These are phyloP conservation scores for Pseudochaenichthys georgianus DNA, from an alignment of 2,797 vertebrate species.

Conservation along the genomic window DNA sequence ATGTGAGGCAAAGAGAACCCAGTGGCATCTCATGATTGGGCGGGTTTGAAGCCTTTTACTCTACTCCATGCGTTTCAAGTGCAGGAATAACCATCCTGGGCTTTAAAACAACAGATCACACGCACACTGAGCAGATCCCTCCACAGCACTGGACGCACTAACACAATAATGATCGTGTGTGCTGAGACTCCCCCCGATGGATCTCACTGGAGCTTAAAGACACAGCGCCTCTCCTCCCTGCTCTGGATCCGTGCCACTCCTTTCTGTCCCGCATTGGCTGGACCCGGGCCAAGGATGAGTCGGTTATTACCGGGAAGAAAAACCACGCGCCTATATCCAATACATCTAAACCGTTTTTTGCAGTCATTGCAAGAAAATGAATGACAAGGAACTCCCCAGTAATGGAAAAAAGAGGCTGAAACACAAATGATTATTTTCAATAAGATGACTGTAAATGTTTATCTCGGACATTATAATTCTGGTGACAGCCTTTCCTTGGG, in stretches of 20 bases:
- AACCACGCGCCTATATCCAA: constrained; percentile 19
- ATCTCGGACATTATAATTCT: background rate
- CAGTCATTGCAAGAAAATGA: background rate
- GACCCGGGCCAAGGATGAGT: constrained; percentile 75
- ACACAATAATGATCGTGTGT: constrained; percentile 47
- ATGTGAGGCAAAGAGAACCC: constrained; percentile 62
- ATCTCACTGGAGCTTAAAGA: constrained; percentile 71
- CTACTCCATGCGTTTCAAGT: constrained; percentile 49
- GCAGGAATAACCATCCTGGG: constrained; percentile 48
- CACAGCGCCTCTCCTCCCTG: constrained; percentile 56
- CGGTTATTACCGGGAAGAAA: constrained; percentile 61
- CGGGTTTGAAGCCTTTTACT: constrained; percentile 28
- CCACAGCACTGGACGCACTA: constrained; percentile 41
- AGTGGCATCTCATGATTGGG: constrained; percentile 73
- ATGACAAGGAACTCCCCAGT: background rate
- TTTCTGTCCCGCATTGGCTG: constrained; percentile 75
- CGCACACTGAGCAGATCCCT: constrained; percentile 39
- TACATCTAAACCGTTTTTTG: constrained; percentile 7
- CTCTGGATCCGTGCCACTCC: constrained; percentile 68
- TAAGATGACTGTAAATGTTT: background rate
- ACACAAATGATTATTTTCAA: background rate
- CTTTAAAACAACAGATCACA: constrained; percentile 10
- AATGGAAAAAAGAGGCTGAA: background rate
- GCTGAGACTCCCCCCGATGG: constrained; percentile 50
- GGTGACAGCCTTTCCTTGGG: constrained; percentile 6